A percentile compares a stretch with the other conserved stretches of the same genome.
phyloP scores from a whole-genome alignment of 2,113 vertebrate genomes.

The Alethe castanea region DNA sequence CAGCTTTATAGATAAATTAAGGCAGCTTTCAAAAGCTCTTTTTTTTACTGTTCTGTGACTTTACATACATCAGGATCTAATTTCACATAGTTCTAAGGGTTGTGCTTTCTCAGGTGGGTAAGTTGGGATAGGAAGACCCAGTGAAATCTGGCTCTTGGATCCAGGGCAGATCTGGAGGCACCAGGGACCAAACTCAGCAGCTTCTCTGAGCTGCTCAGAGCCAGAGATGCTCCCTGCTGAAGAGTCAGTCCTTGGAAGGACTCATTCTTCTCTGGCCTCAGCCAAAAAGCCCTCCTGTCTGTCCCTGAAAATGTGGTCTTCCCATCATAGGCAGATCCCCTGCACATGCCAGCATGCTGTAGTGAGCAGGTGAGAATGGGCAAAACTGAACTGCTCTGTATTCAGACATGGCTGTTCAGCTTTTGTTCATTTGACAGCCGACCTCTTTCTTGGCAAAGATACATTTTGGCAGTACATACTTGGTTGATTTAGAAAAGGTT shows the following conservation, averaged over 20 bases:
- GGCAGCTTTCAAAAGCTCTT: neutral
- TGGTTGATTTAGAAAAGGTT: neutral
- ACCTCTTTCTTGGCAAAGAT: neutral
- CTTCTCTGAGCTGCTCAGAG: neutral
- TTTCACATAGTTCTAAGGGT: neutral
- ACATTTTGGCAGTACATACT: neutral
- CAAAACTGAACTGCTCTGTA: neutral
- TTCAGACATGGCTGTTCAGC: neutral
- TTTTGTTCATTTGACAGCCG: neutral
- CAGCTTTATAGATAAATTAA: neutral
- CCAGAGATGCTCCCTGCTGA: neutral
- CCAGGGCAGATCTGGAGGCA: neutral
- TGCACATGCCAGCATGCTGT: accelerated
- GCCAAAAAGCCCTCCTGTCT: neutral
- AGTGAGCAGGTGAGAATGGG: neutral
- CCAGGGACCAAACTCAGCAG: neutral
- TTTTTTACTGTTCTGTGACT: neutral
- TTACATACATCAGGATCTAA: neutral
- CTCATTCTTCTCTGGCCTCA: neutral
- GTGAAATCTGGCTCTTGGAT: neutral
- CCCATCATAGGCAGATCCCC: neutral
- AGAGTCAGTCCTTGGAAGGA: neutral
- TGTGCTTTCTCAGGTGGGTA: neutral
- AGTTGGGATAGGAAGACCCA: neutral
- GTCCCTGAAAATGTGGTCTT: neutral